Evolutionary conservation across 2,113 vertebrate species (phyloP).

Genomic region (Lophochroa leadbeateri): DNA sequence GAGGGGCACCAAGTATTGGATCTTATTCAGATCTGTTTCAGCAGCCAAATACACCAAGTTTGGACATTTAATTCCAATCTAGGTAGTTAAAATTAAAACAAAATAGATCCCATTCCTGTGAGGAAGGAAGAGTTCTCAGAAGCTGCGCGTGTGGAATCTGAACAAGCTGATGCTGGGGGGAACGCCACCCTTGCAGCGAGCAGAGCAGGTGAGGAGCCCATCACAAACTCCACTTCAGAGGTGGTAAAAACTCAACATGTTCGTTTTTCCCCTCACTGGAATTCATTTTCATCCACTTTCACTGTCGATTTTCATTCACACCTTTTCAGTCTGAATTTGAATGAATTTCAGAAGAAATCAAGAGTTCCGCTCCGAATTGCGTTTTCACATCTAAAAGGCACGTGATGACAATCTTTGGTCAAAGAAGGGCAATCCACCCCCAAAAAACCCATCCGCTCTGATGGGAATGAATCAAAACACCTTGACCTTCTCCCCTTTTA

Average conservation of each 20-base stretch:
- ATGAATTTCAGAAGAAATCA: background rate
- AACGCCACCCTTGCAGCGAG: background rate
- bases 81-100: background rate
- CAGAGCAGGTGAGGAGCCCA: background rate
- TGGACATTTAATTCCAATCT: background rate
- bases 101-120: background rate
- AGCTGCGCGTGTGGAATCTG: background rate
- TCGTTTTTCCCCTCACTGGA: background rate
- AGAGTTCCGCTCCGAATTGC: background rate
- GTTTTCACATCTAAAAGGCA: background rate
- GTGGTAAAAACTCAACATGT: background rate
- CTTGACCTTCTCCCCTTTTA: conserved; percentile 12
- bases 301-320: background rate
- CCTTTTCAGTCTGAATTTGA: conserved; percentile 43
- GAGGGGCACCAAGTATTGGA: background rate
- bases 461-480: background rate
- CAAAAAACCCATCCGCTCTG: rapidly evolving
- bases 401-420: background rate
- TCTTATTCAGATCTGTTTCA: background rate
- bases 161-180: background rate
- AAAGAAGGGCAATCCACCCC: background rate
- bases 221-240: background rate
- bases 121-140: background rate
- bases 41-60: background rate
- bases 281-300: background rate